A percentile compares a stretch with the other conserved stretches of the same genome.
phyloP scores from a whole-genome alignment of 2,797 vertebrate genomes.

The Coccyzus lansbergi region DNA sequence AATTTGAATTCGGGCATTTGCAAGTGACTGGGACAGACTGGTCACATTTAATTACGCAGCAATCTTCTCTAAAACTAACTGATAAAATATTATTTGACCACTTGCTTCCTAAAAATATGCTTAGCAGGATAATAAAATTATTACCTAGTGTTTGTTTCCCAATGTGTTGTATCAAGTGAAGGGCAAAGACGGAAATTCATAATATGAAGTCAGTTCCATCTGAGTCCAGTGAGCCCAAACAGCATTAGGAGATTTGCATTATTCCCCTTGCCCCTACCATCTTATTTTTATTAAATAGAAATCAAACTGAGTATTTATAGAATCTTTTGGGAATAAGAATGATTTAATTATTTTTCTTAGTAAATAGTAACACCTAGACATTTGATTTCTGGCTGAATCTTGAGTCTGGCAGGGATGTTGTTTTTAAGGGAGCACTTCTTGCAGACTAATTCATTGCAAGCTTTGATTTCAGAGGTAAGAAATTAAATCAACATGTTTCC shows the following conservation, averaged over 20 bases:
- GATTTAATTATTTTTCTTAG: neutral
- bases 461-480: constrained; percentile 38
- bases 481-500: constrained; percentile 26
- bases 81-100: neutral
- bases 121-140: neutral
- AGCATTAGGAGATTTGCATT: neutral
- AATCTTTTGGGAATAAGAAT: neutral
- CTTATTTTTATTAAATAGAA: constrained; percentile 46
- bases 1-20: neutral
- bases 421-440: neutral
- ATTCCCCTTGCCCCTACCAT: neutral
- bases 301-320: neutral
- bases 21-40: neutral
- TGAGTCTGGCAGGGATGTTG: neutral
- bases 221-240: neutral
- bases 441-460: neutral
- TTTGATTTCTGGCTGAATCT: neutral
- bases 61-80: neutral
- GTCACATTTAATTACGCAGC: neutral
- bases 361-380: constrained; percentile 7
- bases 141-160: neutral
- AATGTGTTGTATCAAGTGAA: neutral
- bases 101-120: neutral
- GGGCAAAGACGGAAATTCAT: neutral
- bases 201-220: neutral